Evolutionary conservation across 1,140 invertebrate genomes (phyloP).

Genomic region (Ceratosolen fusciceps): DNA sequence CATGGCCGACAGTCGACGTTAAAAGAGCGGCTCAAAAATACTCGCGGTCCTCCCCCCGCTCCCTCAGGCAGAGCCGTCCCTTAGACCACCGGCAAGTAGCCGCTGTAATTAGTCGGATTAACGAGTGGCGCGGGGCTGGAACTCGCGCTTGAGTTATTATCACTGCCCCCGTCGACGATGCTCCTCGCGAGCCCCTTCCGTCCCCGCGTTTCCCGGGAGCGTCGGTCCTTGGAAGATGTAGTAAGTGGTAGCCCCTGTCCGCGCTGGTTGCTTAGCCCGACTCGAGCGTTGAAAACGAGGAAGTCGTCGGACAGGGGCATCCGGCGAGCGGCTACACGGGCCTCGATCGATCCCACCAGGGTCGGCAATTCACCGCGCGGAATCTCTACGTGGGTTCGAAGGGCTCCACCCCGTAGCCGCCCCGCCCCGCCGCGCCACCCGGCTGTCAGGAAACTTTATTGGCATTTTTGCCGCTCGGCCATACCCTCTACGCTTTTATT

Average conservation of each 20-base stretch:
- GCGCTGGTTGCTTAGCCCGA: too few relatives aligned
- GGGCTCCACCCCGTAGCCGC: conserved; percentile 25
- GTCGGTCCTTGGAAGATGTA: too few relatives aligned
- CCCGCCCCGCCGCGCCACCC: neutral
- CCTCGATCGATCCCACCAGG: conserved; percentile 51
- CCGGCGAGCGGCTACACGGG: neutral
- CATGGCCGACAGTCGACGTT: neutral
- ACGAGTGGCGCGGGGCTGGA: conserved; percentile 9
- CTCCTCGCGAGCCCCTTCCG: neutral
- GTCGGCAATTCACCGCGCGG: conserved; percentile 49
- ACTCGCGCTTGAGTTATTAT: conserved; percentile 43
- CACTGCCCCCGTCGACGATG: neutral
- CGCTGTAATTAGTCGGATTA: conserved; percentile 45
- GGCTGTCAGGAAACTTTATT: conserved; percentile 15
- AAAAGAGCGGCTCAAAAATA: conserved; percentile 2
- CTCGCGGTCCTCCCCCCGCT: neutral
- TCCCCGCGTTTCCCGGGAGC: too few relatives aligned
- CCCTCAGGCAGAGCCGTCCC: too few relatives aligned
- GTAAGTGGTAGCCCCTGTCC: conserved; percentile 29
- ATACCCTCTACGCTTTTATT: too few relatives aligned
- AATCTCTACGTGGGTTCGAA: conserved; percentile 49
- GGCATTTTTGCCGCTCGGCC: neutral
- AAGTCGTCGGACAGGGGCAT: neutral
- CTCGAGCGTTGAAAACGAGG: neutral
- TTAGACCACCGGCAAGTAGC: neutral